These are phyloP conservation scores for Glomeris maerens DNA, from an alignment of 1,140 invertebrate genomes.

Conservation along the genomic window DNA sequence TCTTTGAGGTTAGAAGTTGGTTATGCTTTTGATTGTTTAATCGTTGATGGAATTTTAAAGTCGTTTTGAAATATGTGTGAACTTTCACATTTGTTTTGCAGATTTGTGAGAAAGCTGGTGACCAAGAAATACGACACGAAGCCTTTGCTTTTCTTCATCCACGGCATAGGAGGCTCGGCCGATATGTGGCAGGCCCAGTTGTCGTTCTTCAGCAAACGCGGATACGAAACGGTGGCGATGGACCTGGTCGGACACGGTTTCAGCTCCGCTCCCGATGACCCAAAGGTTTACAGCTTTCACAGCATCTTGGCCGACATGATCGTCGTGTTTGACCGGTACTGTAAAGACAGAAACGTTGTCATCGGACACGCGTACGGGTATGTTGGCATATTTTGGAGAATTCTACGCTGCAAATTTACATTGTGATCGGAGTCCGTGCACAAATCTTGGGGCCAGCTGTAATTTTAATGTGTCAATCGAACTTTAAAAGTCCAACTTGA, in stretches of 20 bases:
- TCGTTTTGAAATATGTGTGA: no score
- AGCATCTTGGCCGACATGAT: constrained; percentile 46
- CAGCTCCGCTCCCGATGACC: constrained; percentile 44
- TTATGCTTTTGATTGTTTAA: no score
- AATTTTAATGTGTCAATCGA: no score
- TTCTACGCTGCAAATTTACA: no score
- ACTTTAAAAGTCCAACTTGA: no score
- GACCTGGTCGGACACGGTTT: constrained; percentile 58
- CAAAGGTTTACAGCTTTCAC: constrained; percentile 46
- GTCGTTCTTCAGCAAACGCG: constrained; percentile 42
- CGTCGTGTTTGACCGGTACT: constrained; percentile 43
- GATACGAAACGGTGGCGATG: constrained; percentile 51
- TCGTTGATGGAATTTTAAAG: no score
- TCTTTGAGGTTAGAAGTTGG: no score
- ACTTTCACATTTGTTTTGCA: no score
- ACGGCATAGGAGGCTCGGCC: constrained; percentile 56
- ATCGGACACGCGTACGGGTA: constrained; percentile 50
- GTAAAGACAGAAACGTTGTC: constrained; percentile 32
- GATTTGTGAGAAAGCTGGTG: neutral
- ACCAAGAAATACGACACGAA: constrained; percentile 22
- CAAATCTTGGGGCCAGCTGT: no score
- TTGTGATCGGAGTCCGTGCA: no score
- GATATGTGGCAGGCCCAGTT: constrained; percentile 49
- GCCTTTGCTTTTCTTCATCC: constrained; percentile 50
- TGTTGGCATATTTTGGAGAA: no score